A percentile compares a stretch with the other conserved stretches of the same genome.
phyloP scores from a whole-genome alignment of 2,113 vertebrate genomes.

The Laticauda laticaudata region DNA sequence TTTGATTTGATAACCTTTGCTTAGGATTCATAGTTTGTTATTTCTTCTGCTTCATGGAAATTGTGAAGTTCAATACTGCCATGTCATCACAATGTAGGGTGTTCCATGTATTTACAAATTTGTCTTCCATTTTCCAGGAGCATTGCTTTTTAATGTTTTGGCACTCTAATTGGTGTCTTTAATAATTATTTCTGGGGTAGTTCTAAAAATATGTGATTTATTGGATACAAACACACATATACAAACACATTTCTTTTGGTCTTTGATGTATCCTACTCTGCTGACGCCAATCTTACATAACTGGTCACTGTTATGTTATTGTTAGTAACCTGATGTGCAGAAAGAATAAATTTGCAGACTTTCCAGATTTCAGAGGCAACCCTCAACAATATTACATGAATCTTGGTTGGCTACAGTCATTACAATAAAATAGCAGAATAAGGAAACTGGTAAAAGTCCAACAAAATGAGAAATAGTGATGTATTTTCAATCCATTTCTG shows the following conservation, averaged over 20 bases:
- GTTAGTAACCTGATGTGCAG: background rate
- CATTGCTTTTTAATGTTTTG: background rate
- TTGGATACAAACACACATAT: background rate
- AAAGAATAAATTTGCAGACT: background rate
- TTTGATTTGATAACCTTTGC: background rate
- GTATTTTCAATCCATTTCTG: slow-evolving; percentile 3
- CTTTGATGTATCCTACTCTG: background rate
- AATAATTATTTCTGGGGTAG: background rate
- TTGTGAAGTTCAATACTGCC: background rate
- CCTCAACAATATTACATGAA: background rate
- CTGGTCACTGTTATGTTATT: background rate
- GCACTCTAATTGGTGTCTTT: background rate
- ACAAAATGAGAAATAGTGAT: slow-evolving; percentile 9
- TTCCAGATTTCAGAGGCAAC: background rate
- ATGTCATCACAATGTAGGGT: background rate
- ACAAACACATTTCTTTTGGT: background rate
- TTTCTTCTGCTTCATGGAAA: background rate
- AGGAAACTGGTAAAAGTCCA: slow-evolving; percentile 10
- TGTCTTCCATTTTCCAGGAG: background rate
- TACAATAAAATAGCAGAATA: background rate
- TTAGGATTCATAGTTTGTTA: background rate
- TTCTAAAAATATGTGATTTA: background rate
- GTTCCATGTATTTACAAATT: background rate
- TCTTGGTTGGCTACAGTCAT: background rate
- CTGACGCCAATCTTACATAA: background rate